Evolutionary conservation across 2,113 vertebrate genomes (phyloP).

Genomic region (Maccullochella peelii): DNA sequence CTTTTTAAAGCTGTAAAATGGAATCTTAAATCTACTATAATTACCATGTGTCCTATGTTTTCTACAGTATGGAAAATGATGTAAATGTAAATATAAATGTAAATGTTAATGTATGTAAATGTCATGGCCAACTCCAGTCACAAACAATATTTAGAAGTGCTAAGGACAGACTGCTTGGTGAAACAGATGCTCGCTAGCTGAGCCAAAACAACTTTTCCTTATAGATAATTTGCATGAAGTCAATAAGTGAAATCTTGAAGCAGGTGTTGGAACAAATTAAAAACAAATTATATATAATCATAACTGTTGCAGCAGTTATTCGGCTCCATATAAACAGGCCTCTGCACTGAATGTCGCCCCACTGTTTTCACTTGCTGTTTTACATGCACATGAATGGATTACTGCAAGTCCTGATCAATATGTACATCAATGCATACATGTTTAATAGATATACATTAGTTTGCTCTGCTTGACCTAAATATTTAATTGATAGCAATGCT

Average conservation of each 20-base stretch:
- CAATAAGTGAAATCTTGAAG: conserved; percentile 3
- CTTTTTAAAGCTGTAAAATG: neutral
- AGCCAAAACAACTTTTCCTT: neutral
- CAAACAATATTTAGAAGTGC: neutral
- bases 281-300: neutral
- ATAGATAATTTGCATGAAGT: conserved; percentile 6
- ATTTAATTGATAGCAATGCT: neutral
- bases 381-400: neutral
- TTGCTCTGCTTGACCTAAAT: neutral
- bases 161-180: neutral
- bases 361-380: neutral
- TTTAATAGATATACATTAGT: neutral
- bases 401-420: neutral
- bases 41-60: neutral
- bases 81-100: conserved; percentile 1
- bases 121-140: neutral
- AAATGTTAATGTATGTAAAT: conserved; percentile 13
- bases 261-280: conserved; percentile 34
- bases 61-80: neutral
- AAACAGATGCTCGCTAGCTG: conserved; percentile 23
- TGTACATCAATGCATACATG: neutral
- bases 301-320: neutral
- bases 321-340: neutral
- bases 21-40: neutral
- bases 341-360: neutral